Evolutionary conservation across 2,888 invertebrate species (phyloP), one percentile per base, ranked within the genome.

Genomic region (Tetropium fuscum): DNA sequence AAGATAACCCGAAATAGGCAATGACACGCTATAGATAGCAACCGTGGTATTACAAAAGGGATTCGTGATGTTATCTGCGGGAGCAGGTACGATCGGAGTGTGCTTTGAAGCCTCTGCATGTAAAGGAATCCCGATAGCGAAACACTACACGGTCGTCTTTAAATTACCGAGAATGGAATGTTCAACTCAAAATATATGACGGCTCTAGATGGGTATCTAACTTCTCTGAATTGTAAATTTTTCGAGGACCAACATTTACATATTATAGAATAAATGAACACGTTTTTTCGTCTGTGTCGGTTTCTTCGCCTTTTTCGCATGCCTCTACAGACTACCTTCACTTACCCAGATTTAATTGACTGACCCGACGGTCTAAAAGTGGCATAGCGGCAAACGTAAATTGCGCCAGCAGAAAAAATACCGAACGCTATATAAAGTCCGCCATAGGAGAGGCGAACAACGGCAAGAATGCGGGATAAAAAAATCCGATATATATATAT

Each of bases 171-270:
- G 71, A 72, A 74, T 73, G 74, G 75, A 77, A 78, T 76, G 75
- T 72, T 68, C 74, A 71, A 70, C 72, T 75, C 73, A 73, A 75
- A 76, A 73, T 78, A 74, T 76, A 77, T 76, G 76, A 77, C 74
- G 74, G 74, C 70, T 70, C 60, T 72, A 78, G 78, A 78, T 79
- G 72, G 71, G 71, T 77, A 78, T 78, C 78, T 70, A 73, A 73
- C 75, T 76, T 78, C 75, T 77, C 72, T 72, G 78, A 79, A 79
- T 78, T 75, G 77, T 75, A 78, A 74, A 76, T 78, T 77, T 77
- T 75, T 72, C 62, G 70, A 68, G 66, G 63, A 53, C 69, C 68
- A 58, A 60, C 69, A 77, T 78, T 78, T 76, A 75, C 78, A 78
- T 77, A 71, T 73, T 72, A 66, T 72, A 63, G 73, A 74, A 74